These are phyloP conservation scores for Papilio machaon DNA, from an alignment of 1,140 invertebrate species.

Conservation along the genomic window DNA sequence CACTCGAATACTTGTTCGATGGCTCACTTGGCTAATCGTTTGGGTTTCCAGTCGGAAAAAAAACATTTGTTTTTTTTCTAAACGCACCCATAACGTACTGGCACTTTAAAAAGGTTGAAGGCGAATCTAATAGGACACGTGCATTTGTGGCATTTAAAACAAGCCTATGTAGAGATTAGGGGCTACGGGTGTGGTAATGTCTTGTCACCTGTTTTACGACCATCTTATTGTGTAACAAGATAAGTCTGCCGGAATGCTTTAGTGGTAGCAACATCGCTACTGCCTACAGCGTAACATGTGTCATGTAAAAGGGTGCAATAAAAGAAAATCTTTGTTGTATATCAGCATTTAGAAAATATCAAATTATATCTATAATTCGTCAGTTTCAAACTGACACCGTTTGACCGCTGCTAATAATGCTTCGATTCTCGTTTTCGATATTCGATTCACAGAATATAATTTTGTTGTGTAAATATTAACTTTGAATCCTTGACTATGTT, in stretches of 20 bases:
- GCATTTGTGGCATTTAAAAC: conserved; percentile 68
- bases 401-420: too few species aligned
- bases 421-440: too few species aligned
- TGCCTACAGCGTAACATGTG: neutral
- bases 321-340: neutral
- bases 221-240: conserved; percentile 36
- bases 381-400: too few species aligned
- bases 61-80: conserved; percentile 62
- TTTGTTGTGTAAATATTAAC: neutral
- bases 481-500: conserved; percentile 22
- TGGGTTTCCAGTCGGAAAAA: conserved; percentile 65
- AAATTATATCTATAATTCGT: too few species aligned
- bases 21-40: conserved; percentile 80
- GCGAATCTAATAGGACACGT: conserved; percentile 76
- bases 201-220: conserved; percentile 36
- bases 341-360: too few species aligned
- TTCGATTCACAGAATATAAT: too few species aligned
- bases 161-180: conserved; percentile 62
- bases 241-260: conserved; percentile 23
- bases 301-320: neutral
- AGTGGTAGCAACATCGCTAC: conserved; percentile 28
- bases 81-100: conserved; percentile 69
- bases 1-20: conserved; percentile 77
- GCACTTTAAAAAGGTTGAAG: conserved; percentile 77
- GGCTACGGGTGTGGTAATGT: conserved; percentile 54